phyloP scores from a whole-genome alignment of 2,888 invertebrate genomes.

The Eurois occulta region DNA sequence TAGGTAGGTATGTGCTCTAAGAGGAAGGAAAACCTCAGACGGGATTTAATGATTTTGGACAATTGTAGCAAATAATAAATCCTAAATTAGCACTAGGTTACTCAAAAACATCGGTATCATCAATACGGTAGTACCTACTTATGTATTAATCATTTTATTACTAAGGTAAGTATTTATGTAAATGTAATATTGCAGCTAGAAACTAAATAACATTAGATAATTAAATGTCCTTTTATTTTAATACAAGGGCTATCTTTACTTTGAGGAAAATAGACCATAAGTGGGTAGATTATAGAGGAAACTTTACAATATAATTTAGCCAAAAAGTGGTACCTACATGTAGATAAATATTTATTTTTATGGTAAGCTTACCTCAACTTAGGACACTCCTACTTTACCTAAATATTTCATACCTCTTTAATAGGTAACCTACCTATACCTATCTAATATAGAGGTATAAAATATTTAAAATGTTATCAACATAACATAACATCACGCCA shows the following conservation, averaged over 20 bases:
- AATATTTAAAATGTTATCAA: background rate
- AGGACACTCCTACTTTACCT: background rate
- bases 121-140: slow-evolving; percentile 4
- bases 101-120: slow-evolving; percentile 22
- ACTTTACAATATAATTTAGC: background rate
- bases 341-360: background rate
- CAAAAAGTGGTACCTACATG: background rate
- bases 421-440: background rate
- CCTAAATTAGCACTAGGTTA: slow-evolving; percentile 10
- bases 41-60: slow-evolving; percentile 24
- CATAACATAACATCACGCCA: background rate
- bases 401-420: background rate
- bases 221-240: background rate
- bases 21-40: slow-evolving; percentile 38
- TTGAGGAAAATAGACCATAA: background rate
- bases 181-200: background rate
- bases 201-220: background rate
- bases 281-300: background rate
- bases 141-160: background rate
- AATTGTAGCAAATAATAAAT: slow-evolving; percentile 25
- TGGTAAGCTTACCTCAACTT: background rate
- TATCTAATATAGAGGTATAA: background rate
- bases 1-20: slow-evolving; percentile 5
- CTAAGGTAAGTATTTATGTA: background rate
- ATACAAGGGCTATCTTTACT: background rate